phyloP scores from a whole-genome alignment of 2,113 vertebrate species.

The Sterrhoptilus dennistouni region DNA sequence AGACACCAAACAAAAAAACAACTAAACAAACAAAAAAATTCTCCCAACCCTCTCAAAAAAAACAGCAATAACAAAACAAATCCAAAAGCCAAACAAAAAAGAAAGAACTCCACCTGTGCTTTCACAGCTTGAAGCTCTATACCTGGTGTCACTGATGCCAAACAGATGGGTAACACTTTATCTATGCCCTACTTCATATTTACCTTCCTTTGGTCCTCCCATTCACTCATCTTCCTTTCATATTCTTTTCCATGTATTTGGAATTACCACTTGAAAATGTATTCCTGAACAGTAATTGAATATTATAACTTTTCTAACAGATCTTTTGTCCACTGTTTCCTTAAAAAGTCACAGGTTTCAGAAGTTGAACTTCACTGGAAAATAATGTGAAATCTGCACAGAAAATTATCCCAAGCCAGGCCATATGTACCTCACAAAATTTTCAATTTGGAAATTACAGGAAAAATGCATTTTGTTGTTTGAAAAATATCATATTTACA shows the following conservation, averaged over 20 bases:
- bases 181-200: neutral
- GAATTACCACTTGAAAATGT: neutral
- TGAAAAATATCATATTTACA: neutral
- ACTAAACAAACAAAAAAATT: neutral
- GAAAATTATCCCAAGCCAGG: neutral
- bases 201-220: neutral
- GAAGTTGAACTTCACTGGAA: neutral
- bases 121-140: neutral
- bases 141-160: neutral
- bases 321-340: neutral
- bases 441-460: neutral
- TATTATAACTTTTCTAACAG: neutral
- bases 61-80: neutral
- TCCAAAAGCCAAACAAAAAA: neutral
- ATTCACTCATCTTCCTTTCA: neutral
- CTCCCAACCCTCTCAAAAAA: neutral
- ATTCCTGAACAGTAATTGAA: neutral
- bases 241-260: neutral
- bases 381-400: neutral
- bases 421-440: neutral
- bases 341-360: neutral
- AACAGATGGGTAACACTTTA: neutral
- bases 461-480: neutral
- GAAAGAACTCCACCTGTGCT: fast-evolving
- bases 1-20: neutral